Evolutionary conservation across 2,888 invertebrate genomes (phyloP), one percentile per base, ranked within the genome.

Genomic region (Branchellion lobata): DNA sequence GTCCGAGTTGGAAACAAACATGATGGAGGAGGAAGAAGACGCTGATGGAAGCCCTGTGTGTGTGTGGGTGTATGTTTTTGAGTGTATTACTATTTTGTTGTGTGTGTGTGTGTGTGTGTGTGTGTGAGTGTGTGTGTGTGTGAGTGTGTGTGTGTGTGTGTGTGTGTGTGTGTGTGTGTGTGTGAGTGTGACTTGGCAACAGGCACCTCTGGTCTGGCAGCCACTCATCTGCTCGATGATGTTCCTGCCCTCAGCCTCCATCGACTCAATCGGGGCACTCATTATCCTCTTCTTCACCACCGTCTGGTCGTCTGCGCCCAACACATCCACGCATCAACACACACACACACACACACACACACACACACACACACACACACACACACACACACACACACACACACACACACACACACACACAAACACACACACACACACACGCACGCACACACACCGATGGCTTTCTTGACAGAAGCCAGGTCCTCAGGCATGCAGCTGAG

Each of bases 401-500:
- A 40, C 40, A 40, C 40, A 40, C 40, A 40, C 40, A 40, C 40
- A 40, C 40, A 40, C 40, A 40, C 40, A 40, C 40, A 40, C 5
- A 40, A 40, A 40, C 40, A 40, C 40, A 40, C 5, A 40, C 40
- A 8, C 40, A 40, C 5, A 5, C 5, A 40, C 40, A 40, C 5
- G 8, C 29, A 24, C 29, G 21, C 21, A n/a, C 27, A 31, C 5
- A 3, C 21, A 71, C 31, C 96, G 81, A 97, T 92, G 80, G 94
- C 93, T 84, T 93, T 24, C 85, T 96, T 93, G 27, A 97, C 95
- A 75, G 94, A 93, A 79, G 92, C 92, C 31, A 96, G 94, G 88
- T 97, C 96, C 85, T 96, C 95, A 0, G 97, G 96, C 86, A 95
- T 94, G 86, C 96, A 96, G 83, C 94, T 94, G 83, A 95, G 91